Evolutionary conservation across 2,113 vertebrate species (phyloP), one percentile per base, ranked within the genome.

Genomic region (Chaenogobius annularis): DNA sequence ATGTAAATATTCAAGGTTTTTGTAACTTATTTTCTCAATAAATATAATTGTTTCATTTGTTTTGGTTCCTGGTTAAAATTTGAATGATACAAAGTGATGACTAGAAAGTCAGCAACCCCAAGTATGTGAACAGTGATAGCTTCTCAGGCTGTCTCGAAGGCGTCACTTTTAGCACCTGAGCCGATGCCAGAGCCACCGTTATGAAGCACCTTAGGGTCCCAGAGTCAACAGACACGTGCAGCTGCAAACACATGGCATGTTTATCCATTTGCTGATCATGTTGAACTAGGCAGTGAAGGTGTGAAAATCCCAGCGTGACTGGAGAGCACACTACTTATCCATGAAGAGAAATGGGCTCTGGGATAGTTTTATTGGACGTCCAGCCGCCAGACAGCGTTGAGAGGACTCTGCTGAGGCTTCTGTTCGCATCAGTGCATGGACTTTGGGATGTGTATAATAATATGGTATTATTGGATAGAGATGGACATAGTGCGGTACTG

Each of bases 211-310:
- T 35, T 1, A 3, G 13, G 66, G 72, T 61, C 71, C 74, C 46
- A 68, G 66, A 80, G 54, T 73, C 84, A 87, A 84, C 84, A 82
- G 52, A 66, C 78, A 85, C 69, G 76, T 88, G 88, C 88, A 85
- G 87, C 86, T 90, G 88, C 83, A 85, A 82, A 89, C 83, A 83
- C 90, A 82, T 46, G 35, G 3, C 58, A 3, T 84, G 85, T 78
- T 87, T 80, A 58, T 77, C 79, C 85, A 85, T 86, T 67, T 89
- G 87, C 70, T 77, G 67, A 63, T 56, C 23, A n/a, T 61, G 79
- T 70, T 68, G 69, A 66, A 77, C 7, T 5, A 48, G 66, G 65
- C 80, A 48, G 73, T 9, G 46, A 50, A 87, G 81, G 81, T 85
- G 88, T 80, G 74, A 84, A 79, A 12, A 55, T 72, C 66, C 52